Evolutionary conservation across 2,888 invertebrate genomes (phyloP).

Genomic region (Drosophila subsilvestris): DNA sequence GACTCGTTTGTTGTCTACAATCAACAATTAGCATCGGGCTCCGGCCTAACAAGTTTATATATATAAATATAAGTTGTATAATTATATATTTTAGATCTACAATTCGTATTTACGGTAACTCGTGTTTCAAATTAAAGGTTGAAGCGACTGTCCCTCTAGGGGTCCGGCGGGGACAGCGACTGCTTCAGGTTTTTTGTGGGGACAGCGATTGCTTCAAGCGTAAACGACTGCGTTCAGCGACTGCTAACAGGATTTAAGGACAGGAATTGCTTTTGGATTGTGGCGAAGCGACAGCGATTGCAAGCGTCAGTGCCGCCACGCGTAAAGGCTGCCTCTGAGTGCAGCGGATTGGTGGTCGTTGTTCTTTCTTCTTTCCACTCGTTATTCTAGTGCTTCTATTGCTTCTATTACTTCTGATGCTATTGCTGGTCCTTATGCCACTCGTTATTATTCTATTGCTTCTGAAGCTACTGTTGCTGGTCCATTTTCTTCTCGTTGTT

Average conservation of each 20-base stretch:
- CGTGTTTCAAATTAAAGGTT: background rate
- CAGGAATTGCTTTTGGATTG: background rate
- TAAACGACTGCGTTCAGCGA: background rate
- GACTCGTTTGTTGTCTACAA: conserved; percentile 33
- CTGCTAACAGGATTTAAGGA: background rate
- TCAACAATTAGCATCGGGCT: conserved; percentile 25
- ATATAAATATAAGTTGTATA: conserved; percentile 6
- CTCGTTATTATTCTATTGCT: background rate
- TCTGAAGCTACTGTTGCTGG: background rate
- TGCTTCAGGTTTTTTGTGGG: background rate
- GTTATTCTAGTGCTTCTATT: background rate
- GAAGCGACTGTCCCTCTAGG: background rate
- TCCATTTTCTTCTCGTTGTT: background rate
- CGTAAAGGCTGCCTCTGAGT: background rate
- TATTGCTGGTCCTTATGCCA: background rate
- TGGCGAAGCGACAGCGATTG: background rate
- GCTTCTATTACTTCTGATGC: background rate
- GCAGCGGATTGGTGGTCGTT: background rate
- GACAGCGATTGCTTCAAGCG: background rate
- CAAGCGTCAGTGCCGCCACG: background rate
- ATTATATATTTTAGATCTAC: conserved; percentile 21
- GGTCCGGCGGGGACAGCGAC: background rate
- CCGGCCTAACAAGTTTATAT: conserved; percentile 54
- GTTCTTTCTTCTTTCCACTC: background rate
- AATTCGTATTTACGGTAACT: conserved; percentile 20